phyloP scores from a whole-genome alignment of 2,797 vertebrate species.

The Australoheros facetus region DNA sequence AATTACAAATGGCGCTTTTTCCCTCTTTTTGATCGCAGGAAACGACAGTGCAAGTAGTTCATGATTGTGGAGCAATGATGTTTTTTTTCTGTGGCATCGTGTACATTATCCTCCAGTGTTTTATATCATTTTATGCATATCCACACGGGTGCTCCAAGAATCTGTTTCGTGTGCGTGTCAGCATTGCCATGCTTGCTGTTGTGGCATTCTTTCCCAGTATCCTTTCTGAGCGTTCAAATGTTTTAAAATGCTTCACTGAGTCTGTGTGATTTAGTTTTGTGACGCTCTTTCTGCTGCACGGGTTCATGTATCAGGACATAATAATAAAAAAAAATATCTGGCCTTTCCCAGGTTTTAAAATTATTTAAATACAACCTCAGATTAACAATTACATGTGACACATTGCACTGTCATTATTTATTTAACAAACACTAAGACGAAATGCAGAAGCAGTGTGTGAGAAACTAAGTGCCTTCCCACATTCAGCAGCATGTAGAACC shows the following conservation, averaged over 20 bases:
- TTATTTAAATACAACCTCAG: neutral
- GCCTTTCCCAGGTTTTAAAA: neutral
- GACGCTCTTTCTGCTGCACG: neutral
- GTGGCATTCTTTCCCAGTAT: conserved; percentile 89
- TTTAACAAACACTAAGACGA: neutral
- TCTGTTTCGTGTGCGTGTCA: conserved; percentile 73
- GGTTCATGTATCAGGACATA: neutral
- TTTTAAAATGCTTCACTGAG: neutral
- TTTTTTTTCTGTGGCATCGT: conserved; percentile 85
- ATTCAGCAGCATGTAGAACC: no score
- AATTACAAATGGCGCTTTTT: neutral
- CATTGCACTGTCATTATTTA: neutral
- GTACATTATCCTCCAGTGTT: conserved; percentile 85
- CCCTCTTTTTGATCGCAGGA: conserved; percentile 79
- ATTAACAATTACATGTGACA: neutral
- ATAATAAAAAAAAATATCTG: neutral
- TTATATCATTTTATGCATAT: conserved; percentile 80
- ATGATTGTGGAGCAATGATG: conserved; percentile 87
- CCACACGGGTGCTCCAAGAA: conserved; percentile 79
- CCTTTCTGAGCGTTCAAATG: conserved; percentile 78
- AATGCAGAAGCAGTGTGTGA: neutral
- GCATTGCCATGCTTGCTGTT: conserved; percentile 77
- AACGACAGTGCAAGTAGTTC: conserved; percentile 78
- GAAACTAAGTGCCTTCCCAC: no score
- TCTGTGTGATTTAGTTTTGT: neutral